phyloP scores from a whole-genome alignment of 2,888 invertebrate species.

The Microplitis manilae region DNA sequence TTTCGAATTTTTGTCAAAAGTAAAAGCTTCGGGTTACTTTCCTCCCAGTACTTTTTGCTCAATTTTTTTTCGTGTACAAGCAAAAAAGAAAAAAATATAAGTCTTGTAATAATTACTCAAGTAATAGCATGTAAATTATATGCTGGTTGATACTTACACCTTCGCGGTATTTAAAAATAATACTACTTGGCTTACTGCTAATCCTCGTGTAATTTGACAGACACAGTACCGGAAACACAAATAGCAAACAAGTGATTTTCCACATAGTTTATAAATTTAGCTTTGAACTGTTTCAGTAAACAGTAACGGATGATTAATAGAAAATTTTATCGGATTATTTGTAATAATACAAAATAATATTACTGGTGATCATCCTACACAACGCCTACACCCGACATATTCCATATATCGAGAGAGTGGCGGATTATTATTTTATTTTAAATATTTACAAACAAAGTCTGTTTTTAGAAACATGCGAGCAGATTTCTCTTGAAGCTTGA shows the following conservation, averaged over 20 bases:
- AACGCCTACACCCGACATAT: slow-evolving; percentile 44
- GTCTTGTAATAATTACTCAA: slow-evolving; percentile 1
- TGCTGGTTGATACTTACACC: slow-evolving; percentile 55
- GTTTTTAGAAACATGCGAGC: neutral
- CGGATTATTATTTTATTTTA: slow-evolving; percentile 43
- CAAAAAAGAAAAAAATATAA: too few relatives aligned
- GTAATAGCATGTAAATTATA: slow-evolving; percentile 9
- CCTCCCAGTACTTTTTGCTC: too few relatives aligned
- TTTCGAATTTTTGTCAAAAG: too few relatives aligned
- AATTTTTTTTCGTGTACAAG: too few relatives aligned
- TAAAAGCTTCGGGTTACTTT: too few relatives aligned
- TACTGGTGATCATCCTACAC: slow-evolving; percentile 42
- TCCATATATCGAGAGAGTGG: slow-evolving; percentile 37
- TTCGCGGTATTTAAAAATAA: slow-evolving; percentile 62
- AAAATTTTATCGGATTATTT: slow-evolving; percentile 14
- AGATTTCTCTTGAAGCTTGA: neutral
- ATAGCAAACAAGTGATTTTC: slow-evolving; percentile 39
- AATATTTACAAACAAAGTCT: slow-evolving; percentile 29
- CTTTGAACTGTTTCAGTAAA: neutral
- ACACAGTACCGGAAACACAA: slow-evolving; percentile 38
- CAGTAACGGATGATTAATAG: slow-evolving; percentile 25
- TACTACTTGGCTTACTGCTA: slow-evolving; percentile 59
- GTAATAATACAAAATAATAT: neutral
- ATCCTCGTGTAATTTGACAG: slow-evolving; percentile 57
- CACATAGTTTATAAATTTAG: slow-evolving; percentile 38